Conservation (phyloP, 2,113 vertebrate species). For the Scolopax mira region DNA sequence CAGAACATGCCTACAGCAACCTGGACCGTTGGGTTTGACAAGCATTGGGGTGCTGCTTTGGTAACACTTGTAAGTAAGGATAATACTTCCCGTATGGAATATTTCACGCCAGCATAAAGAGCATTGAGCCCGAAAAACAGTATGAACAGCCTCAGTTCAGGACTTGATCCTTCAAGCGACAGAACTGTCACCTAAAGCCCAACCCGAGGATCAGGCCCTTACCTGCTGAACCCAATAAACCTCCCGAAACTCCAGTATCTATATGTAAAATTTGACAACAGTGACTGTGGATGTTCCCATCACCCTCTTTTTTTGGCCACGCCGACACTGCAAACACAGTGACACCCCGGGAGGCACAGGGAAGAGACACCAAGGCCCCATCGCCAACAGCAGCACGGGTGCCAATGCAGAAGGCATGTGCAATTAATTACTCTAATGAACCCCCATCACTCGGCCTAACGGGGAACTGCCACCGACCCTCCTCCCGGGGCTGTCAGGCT, state of each 20-base stretch:
- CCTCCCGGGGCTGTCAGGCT: not conserved
- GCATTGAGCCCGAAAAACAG: not conserved
- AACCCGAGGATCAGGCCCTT: not conserved
- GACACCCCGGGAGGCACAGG: not conserved
- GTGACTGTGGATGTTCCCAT: fast-evolving
- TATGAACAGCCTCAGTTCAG: not conserved
- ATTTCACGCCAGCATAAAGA: not conserved
- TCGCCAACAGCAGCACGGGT: fast-evolving
- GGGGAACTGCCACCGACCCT: fast-evolving
- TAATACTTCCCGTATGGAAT: fast-evolving
- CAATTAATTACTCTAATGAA: fast-evolving
- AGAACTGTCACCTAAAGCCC: not conserved
- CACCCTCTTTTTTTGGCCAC: not conserved
- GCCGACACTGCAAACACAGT: not conserved
- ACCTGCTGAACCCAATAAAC: not conserved
- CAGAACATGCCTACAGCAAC: not conserved
- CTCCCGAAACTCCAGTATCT: not conserved
- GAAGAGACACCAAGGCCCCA: not conserved
- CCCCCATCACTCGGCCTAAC: not conserved
- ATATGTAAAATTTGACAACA: fast-evolving
- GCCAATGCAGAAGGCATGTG: not conserved
- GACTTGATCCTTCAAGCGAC: not conserved
- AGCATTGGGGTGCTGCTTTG: not conserved
- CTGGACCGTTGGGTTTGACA: fast-evolving
- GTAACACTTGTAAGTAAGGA: not conserved